Base-by-base conservation (phyloP, 2,888 invertebrate species). In the Tetheella fluctuosa region DNA sequence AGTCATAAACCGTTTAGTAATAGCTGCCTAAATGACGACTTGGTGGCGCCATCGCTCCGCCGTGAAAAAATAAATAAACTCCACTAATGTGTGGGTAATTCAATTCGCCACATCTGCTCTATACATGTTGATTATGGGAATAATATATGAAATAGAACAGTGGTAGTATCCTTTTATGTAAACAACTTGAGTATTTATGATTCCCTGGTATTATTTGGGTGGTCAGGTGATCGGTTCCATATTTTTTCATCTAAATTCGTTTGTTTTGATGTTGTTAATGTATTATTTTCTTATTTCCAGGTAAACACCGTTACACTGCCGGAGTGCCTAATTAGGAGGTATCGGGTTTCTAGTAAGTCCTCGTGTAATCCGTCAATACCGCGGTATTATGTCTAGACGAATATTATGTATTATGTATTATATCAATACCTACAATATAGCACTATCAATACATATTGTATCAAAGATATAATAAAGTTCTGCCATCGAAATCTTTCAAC, bases 21-120 rank as follows among this genome's bases (percentile, higher is more conserved):
- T 37, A 42, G 17, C 48, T 48, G 48, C 10, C 48, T 20, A 20
- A 20, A 48, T 48, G 48, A 7, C 48, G 13, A 25, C 15, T 59
- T 25, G 30, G 39, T 34, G 64, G 62, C 64, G 67, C 63, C 70
- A 68, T 68, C 64, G 68, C 69, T 63, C 67, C 65, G 72, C 59
- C 66, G 59, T 37, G 60, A 70, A 72, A 70, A 74, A 71, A 4
- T 65, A 74, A 75, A 76, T 70, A 70, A 73, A 69, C 67, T 60
- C 66, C 65, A 67, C 70, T 74, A 71, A 77, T 75, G 69, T 69
- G 69, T 73, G 71, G 69, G 71, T 79, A 79, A 78, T 79, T 75
- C 74, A 70, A 77, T 70, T 74, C 69, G 71, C 77, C 77, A 74
- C 74, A 76, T 71, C 71, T 77, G 78, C 67, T 62, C 59, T 61